phyloP scores from a whole-genome alignment of 2,797 vertebrate species.

The Salmo trutta region DNA sequence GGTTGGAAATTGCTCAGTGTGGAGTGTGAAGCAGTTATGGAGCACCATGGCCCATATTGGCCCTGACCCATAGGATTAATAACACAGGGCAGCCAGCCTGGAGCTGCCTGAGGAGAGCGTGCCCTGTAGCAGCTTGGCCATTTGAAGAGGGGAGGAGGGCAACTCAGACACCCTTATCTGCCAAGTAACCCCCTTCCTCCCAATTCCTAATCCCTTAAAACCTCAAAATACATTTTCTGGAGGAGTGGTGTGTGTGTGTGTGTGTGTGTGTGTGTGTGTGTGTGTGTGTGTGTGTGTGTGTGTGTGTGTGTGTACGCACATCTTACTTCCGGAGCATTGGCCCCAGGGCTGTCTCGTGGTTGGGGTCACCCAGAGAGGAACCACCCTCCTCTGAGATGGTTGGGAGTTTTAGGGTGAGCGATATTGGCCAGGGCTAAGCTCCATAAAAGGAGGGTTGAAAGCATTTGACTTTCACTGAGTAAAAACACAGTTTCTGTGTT shows the following conservation, averaged over 20 bases:
- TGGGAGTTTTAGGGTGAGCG: conserved; percentile 31
- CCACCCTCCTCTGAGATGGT: conserved; percentile 20
- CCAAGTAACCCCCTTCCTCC: conserved; percentile 20
- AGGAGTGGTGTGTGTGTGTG: neutral
- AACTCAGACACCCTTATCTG: conserved; percentile 56
- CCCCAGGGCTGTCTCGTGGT: too few relatives aligned
- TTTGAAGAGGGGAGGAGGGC: neutral
- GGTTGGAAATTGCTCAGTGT: neutral
- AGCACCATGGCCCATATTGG: conserved; percentile 20
- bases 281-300: too few relatives aligned
- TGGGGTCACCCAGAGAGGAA: too few relatives aligned
- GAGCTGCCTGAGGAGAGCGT: conserved; percentile 30
- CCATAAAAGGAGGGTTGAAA: too few relatives aligned
- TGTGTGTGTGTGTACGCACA: too few relatives aligned
- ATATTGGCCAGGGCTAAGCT: conserved; percentile 11
- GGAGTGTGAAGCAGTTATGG: neutral
- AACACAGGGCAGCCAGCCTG: conserved; percentile 38
- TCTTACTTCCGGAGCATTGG: too few relatives aligned
- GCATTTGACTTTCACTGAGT: neutral
- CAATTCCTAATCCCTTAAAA: conserved; percentile 51
- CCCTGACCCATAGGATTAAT: conserved; percentile 54
- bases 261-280: too few relatives aligned
- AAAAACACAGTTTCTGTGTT: neutral
- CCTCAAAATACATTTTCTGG: conserved; percentile 52
- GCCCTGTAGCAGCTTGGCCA: conserved; percentile 23